Conservation (phyloP, 1,140 invertebrate species). For the Akabosia matsudoensis region DNA sequence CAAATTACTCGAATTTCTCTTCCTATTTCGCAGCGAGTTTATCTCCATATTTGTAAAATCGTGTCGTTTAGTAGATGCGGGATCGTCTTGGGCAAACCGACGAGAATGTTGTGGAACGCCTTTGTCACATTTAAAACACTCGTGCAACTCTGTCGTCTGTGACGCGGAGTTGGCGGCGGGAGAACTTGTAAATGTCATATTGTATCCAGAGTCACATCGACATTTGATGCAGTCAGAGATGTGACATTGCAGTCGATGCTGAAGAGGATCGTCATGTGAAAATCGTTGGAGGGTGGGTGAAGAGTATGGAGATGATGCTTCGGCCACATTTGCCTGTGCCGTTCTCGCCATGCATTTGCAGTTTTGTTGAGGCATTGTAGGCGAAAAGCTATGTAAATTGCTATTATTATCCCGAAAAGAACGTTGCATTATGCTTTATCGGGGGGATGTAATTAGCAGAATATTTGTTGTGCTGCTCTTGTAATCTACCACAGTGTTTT, state of each 20-base stretch:
- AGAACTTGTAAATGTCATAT: not conserved
- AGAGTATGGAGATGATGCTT: not conserved
- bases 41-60: no score
- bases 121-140: no score
- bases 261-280: not conserved
- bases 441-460: no score
- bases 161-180: not conserved
- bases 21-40: not conserved
- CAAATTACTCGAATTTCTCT: no score
- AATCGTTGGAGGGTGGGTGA: not conserved
- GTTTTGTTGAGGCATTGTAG: not conserved
- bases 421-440: not conserved
- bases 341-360: no score
- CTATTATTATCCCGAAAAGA: not conserved
- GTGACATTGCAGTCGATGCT: constrained; percentile 14
- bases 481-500: no score
- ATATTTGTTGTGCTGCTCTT: no score
- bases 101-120: no score
- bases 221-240: not conserved
- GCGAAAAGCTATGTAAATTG: not conserved
- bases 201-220: constrained; percentile 13
- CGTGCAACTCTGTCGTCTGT: not conserved
- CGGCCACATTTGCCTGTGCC: no score
- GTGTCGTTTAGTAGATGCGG: no score
- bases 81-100: no score